These are phyloP conservation scores for Falco biarmicus DNA, from an alignment of 2,797 vertebrate genomes.

Conservation along the genomic window DNA sequence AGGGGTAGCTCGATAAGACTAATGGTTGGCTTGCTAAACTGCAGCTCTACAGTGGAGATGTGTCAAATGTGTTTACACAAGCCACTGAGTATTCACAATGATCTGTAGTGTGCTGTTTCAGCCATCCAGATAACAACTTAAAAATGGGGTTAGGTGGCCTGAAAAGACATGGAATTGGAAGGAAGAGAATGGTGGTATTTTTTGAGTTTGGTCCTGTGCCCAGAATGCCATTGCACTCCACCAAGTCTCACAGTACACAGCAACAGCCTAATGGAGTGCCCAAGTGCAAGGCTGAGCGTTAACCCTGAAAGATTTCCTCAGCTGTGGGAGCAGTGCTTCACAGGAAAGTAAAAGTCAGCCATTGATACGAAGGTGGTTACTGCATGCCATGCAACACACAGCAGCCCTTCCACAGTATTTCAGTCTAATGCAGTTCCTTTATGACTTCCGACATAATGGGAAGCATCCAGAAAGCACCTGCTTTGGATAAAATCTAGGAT, in stretches of 20 bases:
- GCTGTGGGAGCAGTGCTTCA: neutral
- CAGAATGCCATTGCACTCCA: neutral
- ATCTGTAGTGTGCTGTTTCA: slow-evolving; percentile 53
- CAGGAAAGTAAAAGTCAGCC: neutral
- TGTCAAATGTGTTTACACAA: slow-evolving; percentile 57
- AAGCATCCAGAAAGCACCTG: neutral
- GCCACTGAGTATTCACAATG: slow-evolving; percentile 65
- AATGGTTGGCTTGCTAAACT: neutral
- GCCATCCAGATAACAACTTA: slow-evolving; percentile 58
- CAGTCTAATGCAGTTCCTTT: neutral
- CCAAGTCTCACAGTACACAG: neutral
- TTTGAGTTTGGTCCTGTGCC: slow-evolving; percentile 25
- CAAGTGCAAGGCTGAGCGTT: neutral
- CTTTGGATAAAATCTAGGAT: neutral
- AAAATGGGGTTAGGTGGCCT: slow-evolving; percentile 49
- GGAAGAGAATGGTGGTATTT: slow-evolving; percentile 41
- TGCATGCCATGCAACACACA: neutral
- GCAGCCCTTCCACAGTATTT: neutral
- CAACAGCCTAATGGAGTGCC: neutral
- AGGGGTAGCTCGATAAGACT: neutral
- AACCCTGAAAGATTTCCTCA: neutral
- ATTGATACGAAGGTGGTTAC: neutral
- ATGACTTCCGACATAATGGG: neutral
- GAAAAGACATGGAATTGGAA: slow-evolving; percentile 33
- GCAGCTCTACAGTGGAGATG: neutral